Percentiles rank a stretch among this genome's conserved stretches.
phyloP scores from a whole-genome alignment of 2,888 invertebrate genomes.

The Cataglyphis rosenhaueri region DNA sequence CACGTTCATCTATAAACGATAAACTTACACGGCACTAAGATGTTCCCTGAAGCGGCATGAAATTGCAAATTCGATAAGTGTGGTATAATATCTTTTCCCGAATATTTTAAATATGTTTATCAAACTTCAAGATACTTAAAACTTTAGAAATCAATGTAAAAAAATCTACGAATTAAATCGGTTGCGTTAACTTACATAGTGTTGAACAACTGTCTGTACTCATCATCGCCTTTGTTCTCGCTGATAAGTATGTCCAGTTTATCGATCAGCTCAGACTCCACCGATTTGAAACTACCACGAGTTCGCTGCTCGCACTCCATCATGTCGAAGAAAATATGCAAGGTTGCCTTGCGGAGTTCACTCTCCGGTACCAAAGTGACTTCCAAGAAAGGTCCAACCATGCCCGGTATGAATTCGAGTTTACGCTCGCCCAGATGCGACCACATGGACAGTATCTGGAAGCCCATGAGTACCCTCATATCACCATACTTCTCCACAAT shows the following conservation, averaged over 20 bases:
- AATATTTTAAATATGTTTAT: not conserved
- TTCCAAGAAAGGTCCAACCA: slow-evolving; percentile 97
- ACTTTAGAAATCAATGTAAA: not conserved
- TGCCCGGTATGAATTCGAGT: slow-evolving; percentile 95
- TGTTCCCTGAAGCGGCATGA: slow-evolving; percentile 91
- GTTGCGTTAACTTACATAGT: slow-evolving; percentile 92
- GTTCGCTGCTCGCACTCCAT: slow-evolving; percentile 96
- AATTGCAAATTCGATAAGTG: slow-evolving; percentile 64
- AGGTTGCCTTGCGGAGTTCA: slow-evolving; percentile 94
- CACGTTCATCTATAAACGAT: not conserved
- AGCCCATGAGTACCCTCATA: slow-evolving; percentile 97
- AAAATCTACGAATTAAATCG: not conserved
- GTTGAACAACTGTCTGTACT: slow-evolving; percentile 96
- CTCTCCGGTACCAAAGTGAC: slow-evolving; percentile 96
- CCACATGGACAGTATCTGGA: slow-evolving; percentile 97
- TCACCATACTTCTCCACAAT: slow-evolving; percentile 93
- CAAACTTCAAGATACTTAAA: not conserved
- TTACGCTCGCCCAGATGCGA: slow-evolving; percentile 94
- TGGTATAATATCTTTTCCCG: slow-evolving; percentile 10
- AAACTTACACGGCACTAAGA: slow-evolving; percentile 96
- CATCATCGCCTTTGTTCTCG: slow-evolving; percentile 97
- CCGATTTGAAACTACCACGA: slow-evolving; percentile 94
- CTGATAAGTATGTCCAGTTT: slow-evolving; percentile 96
- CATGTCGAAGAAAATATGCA: slow-evolving; percentile 97
- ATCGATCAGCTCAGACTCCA: slow-evolving; percentile 97